Base-by-base conservation (phyloP, 2,113 vertebrate genomes). In the Melospiza melodia region DNA sequence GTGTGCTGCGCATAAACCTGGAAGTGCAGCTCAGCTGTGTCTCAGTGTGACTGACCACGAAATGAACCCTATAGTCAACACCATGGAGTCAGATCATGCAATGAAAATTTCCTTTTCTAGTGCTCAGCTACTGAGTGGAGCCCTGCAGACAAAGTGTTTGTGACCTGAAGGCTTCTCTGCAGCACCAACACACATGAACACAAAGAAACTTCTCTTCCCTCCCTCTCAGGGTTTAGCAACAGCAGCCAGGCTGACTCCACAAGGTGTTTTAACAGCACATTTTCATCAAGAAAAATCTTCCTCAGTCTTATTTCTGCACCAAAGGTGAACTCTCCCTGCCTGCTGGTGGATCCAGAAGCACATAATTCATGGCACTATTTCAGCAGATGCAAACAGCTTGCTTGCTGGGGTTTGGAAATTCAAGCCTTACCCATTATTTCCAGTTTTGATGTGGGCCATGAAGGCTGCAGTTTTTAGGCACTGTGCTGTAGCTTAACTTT, bases 321-420 rank as follows among this genome's bases (percentile, higher is more conserved):
- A 12, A 46, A 48, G 24, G 22, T 51, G 54, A 55, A 77, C 39
- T 3, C 3, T 5, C 43, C 16, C 23, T 91, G 23, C 18, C 31
- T 6, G 2, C 2, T 21, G 37, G 37, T 28, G 43, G 41, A 15
- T 35, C 51, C 0, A 0, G 13, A 25, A 46, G 27, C 55, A 67
- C 27, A 23, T 3, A 21, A 6, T 49, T 76, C 28, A 11, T 9
- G 16, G 49, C 17, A 65, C 2, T 51, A 14, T 49, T 90, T 44
- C 49, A 71, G 78, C 23, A 80, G 80, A 20, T 48, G 6, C 1
- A 27, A 71, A 22, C 39, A 84, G 11, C 23, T 61, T 4, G 11
- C 30, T 57, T 4, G 14, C 23, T 65, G 46, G 25, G 33, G 31
- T 74, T 35, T 62, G 37, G 49, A 72, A 73, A 39, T 59, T 54